phyloP scores from a whole-genome alignment of 1,140 invertebrate genomes.

The Brachionus calyciflorus region DNA sequence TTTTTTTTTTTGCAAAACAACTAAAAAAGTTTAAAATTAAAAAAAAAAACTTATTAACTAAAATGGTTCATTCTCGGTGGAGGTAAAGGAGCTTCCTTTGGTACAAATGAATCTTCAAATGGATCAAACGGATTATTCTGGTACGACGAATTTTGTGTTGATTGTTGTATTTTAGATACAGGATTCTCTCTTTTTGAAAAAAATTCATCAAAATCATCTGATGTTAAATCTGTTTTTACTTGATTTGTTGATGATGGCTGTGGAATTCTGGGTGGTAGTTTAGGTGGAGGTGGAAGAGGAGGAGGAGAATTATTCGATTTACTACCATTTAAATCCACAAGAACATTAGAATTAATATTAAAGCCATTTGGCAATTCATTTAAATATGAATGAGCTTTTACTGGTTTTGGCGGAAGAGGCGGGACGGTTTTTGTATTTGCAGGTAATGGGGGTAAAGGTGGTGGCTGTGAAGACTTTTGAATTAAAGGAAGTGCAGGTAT shows the following conservation, averaged over 20 bases:
- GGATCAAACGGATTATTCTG: constrained; percentile 14
- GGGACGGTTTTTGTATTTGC: neutral
- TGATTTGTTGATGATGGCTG: neutral
- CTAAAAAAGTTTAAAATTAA: neutral
- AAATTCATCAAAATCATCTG: constrained; percentile 4
- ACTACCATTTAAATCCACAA: neutral
- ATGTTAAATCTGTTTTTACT: neutral
- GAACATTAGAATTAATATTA: no score
- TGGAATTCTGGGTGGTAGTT: constrained; percentile 18
- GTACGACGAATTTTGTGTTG: neutral
- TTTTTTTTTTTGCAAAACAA: neutral
- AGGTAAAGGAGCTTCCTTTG: neutral
- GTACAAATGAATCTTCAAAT: constrained; percentile 19
- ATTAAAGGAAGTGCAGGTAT: neutral
- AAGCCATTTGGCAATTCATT: neutral
- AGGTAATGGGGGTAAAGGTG: neutral
- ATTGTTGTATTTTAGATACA: neutral
- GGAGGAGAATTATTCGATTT: neutral
- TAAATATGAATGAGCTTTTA: neutral
- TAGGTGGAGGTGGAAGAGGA: constrained; percentile 23
- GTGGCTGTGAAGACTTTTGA: neutral
- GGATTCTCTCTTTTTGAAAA: neutral
- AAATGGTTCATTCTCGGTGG: constrained; percentile 29
- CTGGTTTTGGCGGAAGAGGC: neutral
- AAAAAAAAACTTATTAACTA: neutral